These are phyloP conservation scores for Aspidiotus destructor DNA, from an alignment of 2,888 invertebrate species.

Conservation along the genomic window DNA sequence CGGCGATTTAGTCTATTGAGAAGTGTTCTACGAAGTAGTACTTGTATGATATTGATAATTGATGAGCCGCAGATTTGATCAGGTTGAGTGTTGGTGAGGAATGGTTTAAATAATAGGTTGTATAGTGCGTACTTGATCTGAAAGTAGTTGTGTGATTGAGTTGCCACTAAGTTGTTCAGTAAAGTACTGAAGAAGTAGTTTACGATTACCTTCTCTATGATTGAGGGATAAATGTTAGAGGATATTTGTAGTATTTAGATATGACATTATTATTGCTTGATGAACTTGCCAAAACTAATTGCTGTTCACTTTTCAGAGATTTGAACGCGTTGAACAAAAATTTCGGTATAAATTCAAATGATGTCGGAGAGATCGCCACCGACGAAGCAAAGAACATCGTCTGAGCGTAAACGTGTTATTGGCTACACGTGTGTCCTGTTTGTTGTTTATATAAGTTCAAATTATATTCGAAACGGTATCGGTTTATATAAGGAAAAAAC, in stretches of 20 bases:
- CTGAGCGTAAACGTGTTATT: background rate
- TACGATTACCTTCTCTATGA: background rate
- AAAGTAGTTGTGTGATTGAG: too few relatives aligned
- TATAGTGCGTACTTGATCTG: background rate
- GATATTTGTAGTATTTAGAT: background rate
- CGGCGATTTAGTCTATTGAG: too few relatives aligned
- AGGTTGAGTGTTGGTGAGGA: background rate
- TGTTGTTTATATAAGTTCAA: background rate
- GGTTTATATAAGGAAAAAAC: background rate
- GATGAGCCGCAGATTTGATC: too few relatives aligned
- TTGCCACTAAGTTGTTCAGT: background rate
- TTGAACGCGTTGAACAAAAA: slow-evolving; percentile 43
- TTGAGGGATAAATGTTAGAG: too few relatives aligned
- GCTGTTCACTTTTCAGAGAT: slow-evolving; percentile 41
- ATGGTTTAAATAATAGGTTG: background rate
- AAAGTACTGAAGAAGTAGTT: too few relatives aligned
- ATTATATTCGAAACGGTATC: background rate
- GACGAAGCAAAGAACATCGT: background rate
- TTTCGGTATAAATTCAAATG: slow-evolving; percentile 40
- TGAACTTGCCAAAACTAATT: background rate
- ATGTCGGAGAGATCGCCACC: slow-evolving; percentile 38
- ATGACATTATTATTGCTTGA: background rate
- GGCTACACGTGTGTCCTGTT: background rate
- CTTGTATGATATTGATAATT: too few relatives aligned
- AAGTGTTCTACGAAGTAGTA: too few relatives aligned